These are phyloP conservation scores for Cephalopachus bancanus DNA, from an alignment of 2,797 vertebrate genomes.

Conservation along the genomic window DNA sequence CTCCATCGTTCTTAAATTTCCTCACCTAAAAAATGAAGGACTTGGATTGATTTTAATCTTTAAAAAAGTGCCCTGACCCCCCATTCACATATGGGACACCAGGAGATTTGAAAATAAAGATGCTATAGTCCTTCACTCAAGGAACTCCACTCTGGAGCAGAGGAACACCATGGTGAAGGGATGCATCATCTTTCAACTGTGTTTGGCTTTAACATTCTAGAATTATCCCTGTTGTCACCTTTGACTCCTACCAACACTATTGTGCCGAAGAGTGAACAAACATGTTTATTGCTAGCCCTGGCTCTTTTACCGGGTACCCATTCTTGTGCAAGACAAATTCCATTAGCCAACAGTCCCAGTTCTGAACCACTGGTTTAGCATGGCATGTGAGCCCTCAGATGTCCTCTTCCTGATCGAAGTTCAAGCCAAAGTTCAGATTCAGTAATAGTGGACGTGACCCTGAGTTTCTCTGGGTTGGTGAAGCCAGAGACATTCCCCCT, in stretches of 20 bases:
- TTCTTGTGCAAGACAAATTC: background rate
- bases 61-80: background rate
- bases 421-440: background rate
- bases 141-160: background rate
- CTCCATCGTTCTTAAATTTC: background rate
- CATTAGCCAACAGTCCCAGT: background rate
- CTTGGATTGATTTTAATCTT: background rate
- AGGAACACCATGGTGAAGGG: background rate
- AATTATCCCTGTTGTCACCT: background rate
- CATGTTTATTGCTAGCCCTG: background rate
- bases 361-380: slow-evolving; percentile 12
- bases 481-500: slow-evolving; percentile 24
- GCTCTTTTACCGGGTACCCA: background rate
- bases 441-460: background rate
- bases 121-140: background rate
- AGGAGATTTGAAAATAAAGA: background rate
- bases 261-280: background rate
- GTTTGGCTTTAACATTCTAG: background rate
- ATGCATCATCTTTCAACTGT: background rate
- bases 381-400: background rate
- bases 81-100: background rate
- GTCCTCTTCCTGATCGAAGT: background rate
- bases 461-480: background rate
- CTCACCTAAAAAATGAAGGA: background rate
- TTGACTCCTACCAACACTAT: background rate